Evolutionary conservation across 2,797 vertebrate genomes (phyloP), one percentile per base, ranked within the genome.

Genomic region (Gymnothorax reevesii): DNA sequence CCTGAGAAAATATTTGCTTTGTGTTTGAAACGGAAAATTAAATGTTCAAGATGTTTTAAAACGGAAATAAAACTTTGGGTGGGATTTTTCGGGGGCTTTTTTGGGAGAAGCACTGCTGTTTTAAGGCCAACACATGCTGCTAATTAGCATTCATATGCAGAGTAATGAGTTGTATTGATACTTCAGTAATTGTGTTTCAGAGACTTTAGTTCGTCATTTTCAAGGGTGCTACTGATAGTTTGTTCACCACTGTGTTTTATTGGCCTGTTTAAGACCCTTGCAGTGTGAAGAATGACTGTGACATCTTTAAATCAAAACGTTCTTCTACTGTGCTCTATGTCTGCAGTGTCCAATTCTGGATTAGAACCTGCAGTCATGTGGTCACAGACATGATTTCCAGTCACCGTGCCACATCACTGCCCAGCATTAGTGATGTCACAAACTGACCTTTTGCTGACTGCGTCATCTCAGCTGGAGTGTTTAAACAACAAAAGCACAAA

Each of bases 1-100:
- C 42, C 64, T 80, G 13, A 62, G 57, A 87, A 82, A 66, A 57
- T 79, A 54, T 62, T 84, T 49, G 60, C 27, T 33, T 84, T 87
- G 71, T 85, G 52, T 82, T 57, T 22, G 33, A 42, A 42, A 42
- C 33, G 33, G 33, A 42, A 42, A 42, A 42, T 33, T 55, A 13
- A 64, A 17, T 52, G 52, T 25, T 20, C 49, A 33, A 54, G 73
- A 82, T 42, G 33, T 42, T 73, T 83, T 17, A 57, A 73, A 83
- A 20, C 82, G 27, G 82, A 87, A 75, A 75, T 25, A 33, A 25
- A 54, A 5, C 66, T 83, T 69, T 20, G 42, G 75, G 20, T 6
- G 49, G 75, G 27, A 12, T 1, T 42, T 42, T 42, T 42, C 33
- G 69, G 33, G 12, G 10, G 9, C 0, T 3, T 0, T 54, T 54